Evolutionary conservation across 2,113 vertebrate species (phyloP).

Genomic region (Cyphomyrus discorhynchus): DNA sequence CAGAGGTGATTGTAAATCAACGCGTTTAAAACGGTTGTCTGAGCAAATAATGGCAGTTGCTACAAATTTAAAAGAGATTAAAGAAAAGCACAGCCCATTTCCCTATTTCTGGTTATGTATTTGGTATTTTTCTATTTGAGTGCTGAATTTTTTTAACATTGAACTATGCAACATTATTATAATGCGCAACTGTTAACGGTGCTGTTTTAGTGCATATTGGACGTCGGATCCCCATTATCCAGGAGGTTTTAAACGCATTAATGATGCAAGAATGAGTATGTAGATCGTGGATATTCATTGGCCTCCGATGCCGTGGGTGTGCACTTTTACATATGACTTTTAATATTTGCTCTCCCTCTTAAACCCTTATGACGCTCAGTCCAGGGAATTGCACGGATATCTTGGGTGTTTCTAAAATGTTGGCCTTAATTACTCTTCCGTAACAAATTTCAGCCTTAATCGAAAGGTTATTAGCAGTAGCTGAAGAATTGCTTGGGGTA

Average conservation of each 20-base stretch:
- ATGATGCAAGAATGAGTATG: background rate
- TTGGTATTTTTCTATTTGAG: background rate
- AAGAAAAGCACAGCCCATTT: background rate
- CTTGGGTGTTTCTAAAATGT: conserved; percentile 30
- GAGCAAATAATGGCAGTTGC: background rate
- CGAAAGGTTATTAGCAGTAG: conserved; percentile 41
- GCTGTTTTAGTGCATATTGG: background rate
- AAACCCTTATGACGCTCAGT: conserved; percentile 30
- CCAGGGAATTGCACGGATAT: conserved; percentile 42
- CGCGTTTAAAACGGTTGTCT: background rate
- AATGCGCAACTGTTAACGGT: background rate
- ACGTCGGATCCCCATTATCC: background rate
- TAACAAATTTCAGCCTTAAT: conserved; percentile 32
- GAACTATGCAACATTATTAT: background rate
- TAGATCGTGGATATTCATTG: background rate
- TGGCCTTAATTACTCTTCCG: conserved; percentile 45
- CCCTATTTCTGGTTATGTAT: background rate
- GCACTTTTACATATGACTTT: background rate
- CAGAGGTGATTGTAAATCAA: background rate
- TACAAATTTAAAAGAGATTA: background rate
- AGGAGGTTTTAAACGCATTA: background rate
- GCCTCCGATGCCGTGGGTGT: background rate
- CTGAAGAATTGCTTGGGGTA: conserved; percentile 32
- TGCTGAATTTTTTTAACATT: background rate
- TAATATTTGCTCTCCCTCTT: conserved; percentile 16